Evolutionary conservation across 2,888 invertebrate species (phyloP), one percentile per base, ranked within the genome.

Genomic region (Magallana nippona): DNA sequence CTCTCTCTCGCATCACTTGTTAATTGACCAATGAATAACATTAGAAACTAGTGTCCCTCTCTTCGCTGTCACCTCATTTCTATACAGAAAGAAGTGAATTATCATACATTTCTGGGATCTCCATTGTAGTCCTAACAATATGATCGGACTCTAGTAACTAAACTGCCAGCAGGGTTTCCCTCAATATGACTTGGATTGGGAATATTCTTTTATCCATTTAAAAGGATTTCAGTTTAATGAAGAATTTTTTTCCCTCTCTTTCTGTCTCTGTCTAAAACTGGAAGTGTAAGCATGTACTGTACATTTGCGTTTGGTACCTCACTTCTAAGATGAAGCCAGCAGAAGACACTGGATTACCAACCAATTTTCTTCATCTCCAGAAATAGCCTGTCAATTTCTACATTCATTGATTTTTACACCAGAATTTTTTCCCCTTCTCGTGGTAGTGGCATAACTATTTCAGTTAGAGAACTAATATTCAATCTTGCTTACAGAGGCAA

Each of bases 131-230:
- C 32, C 27, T 22, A 71, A 71, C 71, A 71, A 71, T 71, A 71
- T 27, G 13, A 22, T 71, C 15, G 17, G 71, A 71, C 15, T 22
- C 71, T 27, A 32, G 71, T 27, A 71, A 71, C 71, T 15, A 71
- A 71, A 71, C 27, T 71, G 71, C 27, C 71, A 22, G 13, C 8
- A 32, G 22, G 60, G 27, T 11, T 71, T 71, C 71, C 22, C 71
- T 71, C 32, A 71, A 15, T 27, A 32, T 22, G 27, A 27, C 27
- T 5, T 27, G 32, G 27, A 71, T 15, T 71, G 71, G 22, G 71
- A 71, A 71, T 71, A 71, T 71, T 71, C 71, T 71, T 71, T 71
- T 71, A 71, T 27, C 27, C 71, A 71, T 32, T 71, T 71, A 71
- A 22, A 71, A 71, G 15, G 10, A 71, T 71, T 71, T 71, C 27